phyloP scores from a whole-genome alignment of 2,888 invertebrate genomes.

The Ypsolopha sequella region DNA sequence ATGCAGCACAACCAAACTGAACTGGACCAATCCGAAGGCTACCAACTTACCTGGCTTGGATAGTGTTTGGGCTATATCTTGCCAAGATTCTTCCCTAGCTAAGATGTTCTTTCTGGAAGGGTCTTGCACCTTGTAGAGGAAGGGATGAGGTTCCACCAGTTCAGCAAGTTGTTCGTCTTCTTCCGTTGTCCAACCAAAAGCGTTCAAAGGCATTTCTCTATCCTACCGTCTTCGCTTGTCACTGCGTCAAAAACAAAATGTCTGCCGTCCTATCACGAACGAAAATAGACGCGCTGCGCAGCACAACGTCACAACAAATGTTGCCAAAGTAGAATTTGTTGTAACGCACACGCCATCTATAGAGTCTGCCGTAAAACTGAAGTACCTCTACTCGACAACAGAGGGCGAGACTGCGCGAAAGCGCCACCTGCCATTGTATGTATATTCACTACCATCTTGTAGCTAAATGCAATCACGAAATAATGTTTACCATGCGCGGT shows the following conservation, averaged over 20 bases:
- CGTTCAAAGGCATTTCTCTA: slow-evolving; percentile 52
- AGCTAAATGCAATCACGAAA: too few relatives aligned
- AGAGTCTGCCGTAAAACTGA: background rate
- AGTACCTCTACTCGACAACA: slow-evolving; percentile 2
- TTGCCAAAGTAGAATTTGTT: background rate
- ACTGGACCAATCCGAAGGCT: background rate
- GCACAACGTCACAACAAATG: slow-evolving; percentile 42
- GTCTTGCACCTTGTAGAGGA: slow-evolving; percentile 46
- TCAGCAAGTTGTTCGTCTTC: slow-evolving; percentile 52
- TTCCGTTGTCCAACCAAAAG: slow-evolving; percentile 48
- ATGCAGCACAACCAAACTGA: slow-evolving; percentile 26
- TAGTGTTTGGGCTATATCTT: slow-evolving; percentile 47
- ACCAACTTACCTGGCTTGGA: slow-evolving; percentile 43
- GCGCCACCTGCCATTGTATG: background rate
- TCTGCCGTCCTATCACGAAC: slow-evolving; percentile 53
- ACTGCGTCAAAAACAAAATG: slow-evolving; percentile 51
- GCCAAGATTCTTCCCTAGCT: slow-evolving; percentile 52
- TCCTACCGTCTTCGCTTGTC: slow-evolving; percentile 13
- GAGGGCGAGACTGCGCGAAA: slow-evolving; percentile 1
- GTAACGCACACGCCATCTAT: slow-evolving; percentile 1
- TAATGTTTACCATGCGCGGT: too few relatives aligned
- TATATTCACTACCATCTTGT: too few relatives aligned
- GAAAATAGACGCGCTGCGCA: slow-evolving; percentile 57
- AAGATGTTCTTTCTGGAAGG: slow-evolving; percentile 55
- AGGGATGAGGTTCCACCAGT: slow-evolving; percentile 49